Evolutionary conservation across 2,113 vertebrate genomes (phyloP), one percentile per base, ranked within the genome.

Genomic region (Podilymbus podiceps): DNA sequence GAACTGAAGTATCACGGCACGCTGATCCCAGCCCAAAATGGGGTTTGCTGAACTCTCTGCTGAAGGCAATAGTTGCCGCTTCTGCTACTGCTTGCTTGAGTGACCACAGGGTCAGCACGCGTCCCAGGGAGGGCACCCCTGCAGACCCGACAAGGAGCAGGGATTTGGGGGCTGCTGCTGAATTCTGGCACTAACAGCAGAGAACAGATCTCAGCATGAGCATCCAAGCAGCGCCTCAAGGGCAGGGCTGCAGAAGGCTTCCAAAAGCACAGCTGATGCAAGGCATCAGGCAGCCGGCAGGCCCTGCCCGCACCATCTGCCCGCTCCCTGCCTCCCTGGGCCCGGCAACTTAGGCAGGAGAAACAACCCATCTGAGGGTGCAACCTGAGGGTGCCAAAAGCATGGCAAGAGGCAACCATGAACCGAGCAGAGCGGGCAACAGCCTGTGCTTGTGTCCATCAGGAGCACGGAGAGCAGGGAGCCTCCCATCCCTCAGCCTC

Each of bases 231-330:
- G 66, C 5, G 0, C 24, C 4, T 60, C 71, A 74, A 86, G 55
- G 66, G 81, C 81, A 78, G 31, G 35, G 81, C 71, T 89, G 81
- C 44, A 50, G 85, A 42, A 59, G 50, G 67, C 49, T 91, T 89
- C 75, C 44, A 69, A 77, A 88, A 77, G n/a, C 85, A 38, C 89
- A 89, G 88, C 71, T 85, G 84, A 95, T 4, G 15, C 22, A 12
- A 47, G 47, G 38, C 75, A 38, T 15, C 68, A 72, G 84, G 79
- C 58, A 66, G 84, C 81, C 31, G 1, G 59, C 66, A 49, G 31
- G 13, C 16, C 22, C n/a, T 78, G 55, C 75, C 89, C 2, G 7
- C 12, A 59, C 85, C 89, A 83, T 89, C 71, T 94, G 80, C 85
- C 76, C 53, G 30, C 49, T 89, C 72, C 71, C 71, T 78, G 76